Evolutionary conservation across 2,888 invertebrate genomes (phyloP), one percentile per base, ranked within the genome.

Genomic region (Graphium colonna): DNA sequence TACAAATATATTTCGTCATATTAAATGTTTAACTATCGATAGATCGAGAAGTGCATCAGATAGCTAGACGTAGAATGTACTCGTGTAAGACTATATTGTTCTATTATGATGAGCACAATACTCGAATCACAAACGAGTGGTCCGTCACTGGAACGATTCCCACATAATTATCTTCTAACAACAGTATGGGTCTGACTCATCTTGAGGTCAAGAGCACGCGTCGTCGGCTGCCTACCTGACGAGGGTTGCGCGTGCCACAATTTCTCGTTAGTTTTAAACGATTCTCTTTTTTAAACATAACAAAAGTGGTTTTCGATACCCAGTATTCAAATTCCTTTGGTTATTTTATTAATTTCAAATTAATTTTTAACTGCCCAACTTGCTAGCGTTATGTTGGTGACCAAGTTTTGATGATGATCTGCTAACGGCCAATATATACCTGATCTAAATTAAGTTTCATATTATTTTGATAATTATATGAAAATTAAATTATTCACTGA

Each of bases 151-250:
- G 51, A 54, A 57, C 47, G 52, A 52, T 58, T 64, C 63, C 60
- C 67, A 67, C 64, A 63, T 61, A 57, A 67, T 65, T 66, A 63
- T 65, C 52, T 41, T 47, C 26, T 48, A 60, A 60, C 65, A 63
- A 61, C 61, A 62, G 68, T 68, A 61, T 86, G 86, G 85, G 67
- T 87, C 82, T 82, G 67, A 70, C 70, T 60, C 60, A 64, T 60
- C 61, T 71, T 67, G 80, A 73, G 88, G 86, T 88, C 87, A 88
- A 88, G 86, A 85, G 78, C 87, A 82, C 79, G 75, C 69, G 51
- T 52, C 57, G 65, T 64, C 71, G 69, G 56, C 67, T 67, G 77
- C 75, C 79, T 80, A 73, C 76, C 76, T 79, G 79, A 82, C 78
- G 79, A 79, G 77, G 65, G 73, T 74, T 67, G 71, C 72, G 76